Conservation (phyloP, 2,113 vertebrate genomes). For the Cyphomyrus discorhynchus region DNA sequence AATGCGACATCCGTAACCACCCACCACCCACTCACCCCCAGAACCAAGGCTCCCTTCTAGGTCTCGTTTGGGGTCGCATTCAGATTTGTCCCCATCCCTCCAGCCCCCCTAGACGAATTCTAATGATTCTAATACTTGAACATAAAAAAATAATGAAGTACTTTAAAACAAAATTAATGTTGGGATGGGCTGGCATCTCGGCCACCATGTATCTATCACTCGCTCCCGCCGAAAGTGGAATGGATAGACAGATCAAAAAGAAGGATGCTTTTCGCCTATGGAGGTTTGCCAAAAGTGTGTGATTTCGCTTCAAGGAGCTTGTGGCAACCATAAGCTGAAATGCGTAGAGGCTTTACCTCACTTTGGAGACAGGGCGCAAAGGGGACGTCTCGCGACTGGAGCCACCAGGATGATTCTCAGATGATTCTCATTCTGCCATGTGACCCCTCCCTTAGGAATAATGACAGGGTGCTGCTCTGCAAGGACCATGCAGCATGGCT, state of each 20-base stretch:
- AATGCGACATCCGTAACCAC: not conserved
- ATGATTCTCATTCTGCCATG: not conserved
- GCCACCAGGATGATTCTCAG: not conserved
- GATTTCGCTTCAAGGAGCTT: not conserved
- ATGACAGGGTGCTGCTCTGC: not conserved
- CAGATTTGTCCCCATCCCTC: not conserved
- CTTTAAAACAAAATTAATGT: not conserved
- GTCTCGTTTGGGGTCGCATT: not conserved
- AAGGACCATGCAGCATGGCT: not conserved
- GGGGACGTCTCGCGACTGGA: not conserved
- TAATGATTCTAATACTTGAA: not conserved
- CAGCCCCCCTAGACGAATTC: not conserved
- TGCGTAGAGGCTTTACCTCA: not conserved
- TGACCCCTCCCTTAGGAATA: not conserved
- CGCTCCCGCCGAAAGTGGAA: not conserved
- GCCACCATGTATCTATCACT: not conserved
- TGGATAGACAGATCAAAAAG: not conserved
- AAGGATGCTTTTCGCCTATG: not conserved
- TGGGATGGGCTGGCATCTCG: not conserved
- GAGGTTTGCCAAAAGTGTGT: not conserved
- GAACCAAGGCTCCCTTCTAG: not conserved
- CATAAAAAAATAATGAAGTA: not conserved
- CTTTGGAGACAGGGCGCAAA: not conserved
- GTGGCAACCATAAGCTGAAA: not conserved
- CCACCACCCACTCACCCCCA: not conserved